phyloP scores from a whole-genome alignment of 2,888 invertebrate genomes.

The Stegana nigrithorax region DNA sequence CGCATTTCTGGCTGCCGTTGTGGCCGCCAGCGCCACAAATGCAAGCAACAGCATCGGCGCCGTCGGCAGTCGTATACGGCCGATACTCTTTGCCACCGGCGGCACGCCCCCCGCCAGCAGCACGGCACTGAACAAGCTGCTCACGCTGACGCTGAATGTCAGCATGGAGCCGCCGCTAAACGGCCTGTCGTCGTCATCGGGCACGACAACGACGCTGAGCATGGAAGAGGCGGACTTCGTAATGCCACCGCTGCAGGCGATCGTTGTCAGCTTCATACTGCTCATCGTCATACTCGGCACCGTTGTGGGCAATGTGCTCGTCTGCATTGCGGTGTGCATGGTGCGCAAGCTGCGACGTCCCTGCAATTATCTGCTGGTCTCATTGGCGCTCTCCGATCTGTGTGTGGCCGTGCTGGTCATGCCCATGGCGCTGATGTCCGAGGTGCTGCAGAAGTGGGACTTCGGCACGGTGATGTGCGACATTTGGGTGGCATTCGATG shows the following conservation, averaged over 20 bases:
- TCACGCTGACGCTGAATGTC: conserved; percentile 24
- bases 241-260: conserved; percentile 69
- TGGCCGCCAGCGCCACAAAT: conserved; percentile 7
- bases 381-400: conserved; percentile 95
- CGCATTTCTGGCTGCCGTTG: conserved; percentile 45
- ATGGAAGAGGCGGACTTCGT: conserved; percentile 45
- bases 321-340: conserved; percentile 94
- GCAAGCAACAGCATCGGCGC: neutral
- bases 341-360: conserved; percentile 91
- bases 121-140: conserved; percentile 28
- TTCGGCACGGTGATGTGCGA: conserved; percentile 93
- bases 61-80: neutral
- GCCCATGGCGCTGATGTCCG: conserved; percentile 96
- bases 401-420: conserved; percentile 96
- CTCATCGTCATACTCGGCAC: conserved; percentile 83
- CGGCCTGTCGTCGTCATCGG: too few species aligned
- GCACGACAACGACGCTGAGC: too few species aligned
- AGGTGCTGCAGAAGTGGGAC: conserved; percentile 92
- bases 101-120: conserved; percentile 20
- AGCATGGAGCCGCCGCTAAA: conserved; percentile 30
- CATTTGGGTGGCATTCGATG: conserved; percentile 97
- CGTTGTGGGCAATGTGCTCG: conserved; percentile 89
- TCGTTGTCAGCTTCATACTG: conserved; percentile 79
- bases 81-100: too few species aligned
- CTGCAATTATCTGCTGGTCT: conserved; percentile 92